Evolutionary conservation across 2,797 vertebrate genomes (phyloP).

Genomic region (Bovichtus diacanthus): DNA sequence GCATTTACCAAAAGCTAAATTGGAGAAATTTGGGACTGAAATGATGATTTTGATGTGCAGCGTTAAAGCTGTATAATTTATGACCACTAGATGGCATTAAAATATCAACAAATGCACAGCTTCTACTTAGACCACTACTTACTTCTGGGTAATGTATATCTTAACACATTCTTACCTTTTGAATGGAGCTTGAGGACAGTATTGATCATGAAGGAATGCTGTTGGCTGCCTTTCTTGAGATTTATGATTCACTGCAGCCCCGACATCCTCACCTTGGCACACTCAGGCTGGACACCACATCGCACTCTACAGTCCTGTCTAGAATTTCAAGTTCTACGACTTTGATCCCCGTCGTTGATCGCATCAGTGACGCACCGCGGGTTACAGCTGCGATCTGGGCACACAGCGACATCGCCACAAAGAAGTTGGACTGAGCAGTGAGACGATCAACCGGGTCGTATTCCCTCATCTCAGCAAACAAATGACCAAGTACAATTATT

Average conservation of each 20-base stretch:
- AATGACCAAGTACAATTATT: background rate
- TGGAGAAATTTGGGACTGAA: fast-evolving
- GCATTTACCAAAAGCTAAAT: background rate
- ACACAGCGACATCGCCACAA: too few species aligned
- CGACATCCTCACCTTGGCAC: background rate
- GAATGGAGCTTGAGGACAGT: too few species aligned
- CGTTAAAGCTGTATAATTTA: background rate
- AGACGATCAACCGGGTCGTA: background rate
- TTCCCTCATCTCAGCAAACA: background rate
- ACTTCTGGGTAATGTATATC: too few species aligned
- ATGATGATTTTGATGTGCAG: background rate
- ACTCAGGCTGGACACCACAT: background rate
- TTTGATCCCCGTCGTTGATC: background rate
- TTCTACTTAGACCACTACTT: too few species aligned
- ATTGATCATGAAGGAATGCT: background rate
- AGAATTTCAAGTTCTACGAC: background rate
- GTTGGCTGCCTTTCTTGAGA: background rate
- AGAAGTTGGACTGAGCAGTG: too few species aligned
- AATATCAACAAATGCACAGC: background rate
- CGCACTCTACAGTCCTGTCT: background rate
- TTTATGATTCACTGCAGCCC: background rate
- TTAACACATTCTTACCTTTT: too few species aligned
- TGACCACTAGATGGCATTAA: background rate
- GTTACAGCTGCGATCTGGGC: background rate
- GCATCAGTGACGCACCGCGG: background rate